Base-by-base conservation (phyloP, 1,140 invertebrate genomes). In the Rhizoglyphus robini region DNA sequence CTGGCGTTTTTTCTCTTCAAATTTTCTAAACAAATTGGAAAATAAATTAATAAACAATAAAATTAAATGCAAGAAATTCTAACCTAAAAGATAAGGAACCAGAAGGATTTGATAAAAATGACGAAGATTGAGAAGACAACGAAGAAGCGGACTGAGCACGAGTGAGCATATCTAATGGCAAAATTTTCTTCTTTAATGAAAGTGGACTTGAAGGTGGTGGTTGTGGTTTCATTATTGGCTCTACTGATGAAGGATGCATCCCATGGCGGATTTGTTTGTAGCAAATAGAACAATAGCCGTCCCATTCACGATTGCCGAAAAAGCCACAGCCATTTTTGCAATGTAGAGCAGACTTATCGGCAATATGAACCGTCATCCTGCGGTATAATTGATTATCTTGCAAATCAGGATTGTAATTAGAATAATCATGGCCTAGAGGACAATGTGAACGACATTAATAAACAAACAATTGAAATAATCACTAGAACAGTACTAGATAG, bases 271-370 rank as follows among this genome's bases (percentile, higher is more conserved):
- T 60, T 30, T 47, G 5, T 49, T 48, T 65, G 63, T 82, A 83
- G 70, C 83, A 99, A 77, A 93, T 88, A 29, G 94, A 97, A 75
- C 96, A 99, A 74, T 93, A 94, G 18, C 93, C 88, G 74, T 93
- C 86, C 88, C 94, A 98, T 73, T 94, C 88, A 32, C 88, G 88
- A 77, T 96, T 98, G 23, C 96, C 95, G 76, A 87, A 99, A 80
- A 84, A 98, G 65, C 91, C 92, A 80, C 94, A 98, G 18, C 90
- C 88, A 77, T 88, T 92, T 75, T 90, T 90, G 76, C 96, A 99
- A 70, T 93, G 85, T 67, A 98, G 78, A 15, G 41, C 38, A 29
- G 41, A 34, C n/a, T 30, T 49, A 36, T 64, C 63, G 1, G 58
- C 58, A 60, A 60, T 60, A n/a, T 46, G 58, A 11, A 60, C 58